These are phyloP conservation scores for Artibeus lituratus DNA, from an alignment of 2,797 vertebrate genomes.

Conservation along the genomic window DNA sequence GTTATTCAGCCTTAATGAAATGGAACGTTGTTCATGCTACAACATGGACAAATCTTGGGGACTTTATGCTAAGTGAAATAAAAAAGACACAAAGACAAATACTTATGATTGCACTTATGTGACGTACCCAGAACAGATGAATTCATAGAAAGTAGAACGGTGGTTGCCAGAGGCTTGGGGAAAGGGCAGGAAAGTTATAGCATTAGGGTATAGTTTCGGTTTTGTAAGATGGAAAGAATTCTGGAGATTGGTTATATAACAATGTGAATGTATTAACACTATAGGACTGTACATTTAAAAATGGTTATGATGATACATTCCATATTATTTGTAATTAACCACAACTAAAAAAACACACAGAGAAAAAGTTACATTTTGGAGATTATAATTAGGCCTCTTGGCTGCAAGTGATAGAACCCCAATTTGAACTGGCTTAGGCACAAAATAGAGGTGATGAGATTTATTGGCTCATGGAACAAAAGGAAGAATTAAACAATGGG, in stretches of 20 bases:
- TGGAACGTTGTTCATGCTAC: neutral
- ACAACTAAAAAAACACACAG: neutral
- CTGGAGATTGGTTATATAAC: neutral
- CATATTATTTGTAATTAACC: slow-evolving; percentile 31
- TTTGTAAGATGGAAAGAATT: neutral
- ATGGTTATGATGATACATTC: neutral
- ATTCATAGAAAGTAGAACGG: slow-evolving; percentile 7
- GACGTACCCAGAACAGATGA: neutral
- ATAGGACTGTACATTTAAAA: slow-evolving; percentile 10
- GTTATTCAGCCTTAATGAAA: slow-evolving; percentile 5
- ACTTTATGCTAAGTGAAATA: slow-evolving; percentile 33
- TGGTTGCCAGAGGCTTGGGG: neutral
- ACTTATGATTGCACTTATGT: slow-evolving; percentile 1
- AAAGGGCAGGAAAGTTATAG: neutral
- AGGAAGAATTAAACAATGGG: slow-evolving; percentile 22
- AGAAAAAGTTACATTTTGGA: neutral
- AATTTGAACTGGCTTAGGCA: slow-evolving; percentile 19
- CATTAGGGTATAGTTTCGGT: neutral
- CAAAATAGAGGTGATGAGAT: neutral
- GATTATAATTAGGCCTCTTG: slow-evolving; percentile 20
- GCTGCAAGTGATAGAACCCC: slow-evolving; percentile 5
- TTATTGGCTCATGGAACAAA: slow-evolving; percentile 8
- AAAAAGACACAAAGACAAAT: slow-evolving; percentile 9
- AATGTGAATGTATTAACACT: slow-evolving; percentile 3
- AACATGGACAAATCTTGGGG: slow-evolving; percentile 8